These are phyloP conservation scores for Acrocephalus scirpaceus DNA, from an alignment of 2,797 vertebrate genomes.

Conservation along the genomic window DNA sequence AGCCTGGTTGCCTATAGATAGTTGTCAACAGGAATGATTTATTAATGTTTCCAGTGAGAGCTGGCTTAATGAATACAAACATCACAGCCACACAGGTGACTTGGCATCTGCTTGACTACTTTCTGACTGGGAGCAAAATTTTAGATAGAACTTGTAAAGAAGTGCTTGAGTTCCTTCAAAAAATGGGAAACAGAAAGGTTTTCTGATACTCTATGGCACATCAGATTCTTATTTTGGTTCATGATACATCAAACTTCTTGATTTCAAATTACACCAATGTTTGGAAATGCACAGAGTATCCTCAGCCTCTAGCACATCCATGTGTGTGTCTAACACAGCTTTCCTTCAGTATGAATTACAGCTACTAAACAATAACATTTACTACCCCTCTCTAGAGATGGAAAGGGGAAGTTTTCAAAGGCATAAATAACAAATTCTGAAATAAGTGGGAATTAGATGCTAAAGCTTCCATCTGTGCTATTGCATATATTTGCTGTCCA, in stretches of 20 bases:
- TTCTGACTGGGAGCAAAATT: neutral
- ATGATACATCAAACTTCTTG: neutral
- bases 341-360: neutral
- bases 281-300: neutral
- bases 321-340: neutral
- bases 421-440: neutral
- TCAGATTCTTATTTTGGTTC: neutral
- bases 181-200: neutral
- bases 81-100: neutral
- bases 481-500: neutral
- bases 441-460: neutral
- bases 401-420: neutral
- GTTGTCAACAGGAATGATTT: conserved; percentile 32
- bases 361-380: neutral
- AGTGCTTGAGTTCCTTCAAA: neutral
- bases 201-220: neutral
- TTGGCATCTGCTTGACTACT: neutral
- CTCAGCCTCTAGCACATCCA: neutral
- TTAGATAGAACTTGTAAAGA: neutral
- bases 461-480: neutral
- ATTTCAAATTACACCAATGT: neutral
- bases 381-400: neutral
- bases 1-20: neutral
- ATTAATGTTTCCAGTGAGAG: conserved; percentile 24
- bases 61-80: neutral